Conservation (phyloP, 2,888 invertebrate genomes). For the Eucriotettix oculatus region DNA sequence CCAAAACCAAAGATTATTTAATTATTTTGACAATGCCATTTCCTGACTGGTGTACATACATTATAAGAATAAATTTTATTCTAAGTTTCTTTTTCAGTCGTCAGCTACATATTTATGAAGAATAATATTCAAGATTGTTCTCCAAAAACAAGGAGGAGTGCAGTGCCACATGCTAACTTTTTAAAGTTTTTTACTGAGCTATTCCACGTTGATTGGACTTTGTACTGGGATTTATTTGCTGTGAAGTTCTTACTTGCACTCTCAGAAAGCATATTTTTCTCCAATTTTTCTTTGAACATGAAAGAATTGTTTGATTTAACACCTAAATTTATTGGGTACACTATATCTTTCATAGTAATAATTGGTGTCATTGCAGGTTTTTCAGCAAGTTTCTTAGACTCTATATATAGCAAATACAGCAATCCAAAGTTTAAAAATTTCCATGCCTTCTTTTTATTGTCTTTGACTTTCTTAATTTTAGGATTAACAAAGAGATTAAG, state of each 20-base stretch:
- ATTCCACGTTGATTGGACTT: constrained; percentile 36
- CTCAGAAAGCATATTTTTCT: constrained; percentile 39
- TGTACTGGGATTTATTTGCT: constrained; percentile 39
- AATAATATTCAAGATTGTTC: too few species aligned
- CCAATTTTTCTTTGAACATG: constrained; percentile 38
- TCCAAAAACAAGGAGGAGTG: too few species aligned
- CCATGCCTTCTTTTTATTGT: constrained; percentile 35
- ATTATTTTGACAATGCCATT: too few species aligned
- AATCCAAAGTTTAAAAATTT: constrained; percentile 21
- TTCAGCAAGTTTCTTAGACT: constrained; percentile 33
- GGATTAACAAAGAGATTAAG: constrained; percentile 30
- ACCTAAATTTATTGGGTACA: constrained; percentile 41
- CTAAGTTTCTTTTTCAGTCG: too few species aligned
- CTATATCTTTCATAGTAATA: constrained; percentile 42
- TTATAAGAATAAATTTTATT: too few species aligned
- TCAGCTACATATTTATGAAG: too few species aligned
- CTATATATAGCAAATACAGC: constrained; percentile 14
- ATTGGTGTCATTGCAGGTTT: constrained; percentile 33
- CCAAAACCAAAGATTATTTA: too few species aligned
- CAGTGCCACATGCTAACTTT: too few species aligned
- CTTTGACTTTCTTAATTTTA: constrained; percentile 31
- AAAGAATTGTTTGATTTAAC: constrained; percentile 34
- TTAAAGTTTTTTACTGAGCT: constrained; percentile 22
- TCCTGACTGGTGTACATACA: too few species aligned
- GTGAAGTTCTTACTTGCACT: constrained; percentile 39